Evolutionary conservation across 2,888 invertebrate species (phyloP), one percentile per base, ranked within the genome.

Genomic region (Sympetrum striolatum): DNA sequence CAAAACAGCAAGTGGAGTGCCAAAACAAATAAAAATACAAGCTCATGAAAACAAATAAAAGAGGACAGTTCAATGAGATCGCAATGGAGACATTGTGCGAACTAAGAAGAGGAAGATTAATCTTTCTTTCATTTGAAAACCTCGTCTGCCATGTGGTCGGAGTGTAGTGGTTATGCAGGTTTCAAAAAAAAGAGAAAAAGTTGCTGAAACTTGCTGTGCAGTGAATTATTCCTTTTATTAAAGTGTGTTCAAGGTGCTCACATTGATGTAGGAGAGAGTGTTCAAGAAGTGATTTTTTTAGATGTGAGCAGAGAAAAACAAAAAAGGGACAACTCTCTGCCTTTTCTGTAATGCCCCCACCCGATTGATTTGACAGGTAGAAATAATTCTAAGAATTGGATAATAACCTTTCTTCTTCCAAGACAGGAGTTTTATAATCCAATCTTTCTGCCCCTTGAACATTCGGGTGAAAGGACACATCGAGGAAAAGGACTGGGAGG

Each of bases 191-290:
- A 53, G 53, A 53, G 53, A 53, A 53, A 86, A 86, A 86, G 37
- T 86, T 86, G 60, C 86, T 60, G 86, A 86, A 86, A 86, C 86
- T 86, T 86, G 86, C 86, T 86, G 60, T 86, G 86, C 86, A 86
- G 86, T 86, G 86, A 86, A 73, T 86, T 86, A 58, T 86, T 64
- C 58, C 86, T 86, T 53, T 86, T 86, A 60, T 86, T 60, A 86
- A 86, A 86, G 35, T 86, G 86, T 86, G 86, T 86, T 86, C 86
- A 86, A 58, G 64, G 86, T 86, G 86, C 86, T 86, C 86, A 86
- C 86, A 60, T 60, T 60, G 60, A 60, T 86, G 64, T 60, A 86
- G 86, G 86, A 86, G 58, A 60, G 60, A 86, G 86, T 86, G 86
- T 86, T 37, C n/a, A 37, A 60, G 37, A 58, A 86, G 86, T 86